Conservation (phyloP, 2,797 vertebrate genomes). For the Peromyscus aztecus region DNA sequence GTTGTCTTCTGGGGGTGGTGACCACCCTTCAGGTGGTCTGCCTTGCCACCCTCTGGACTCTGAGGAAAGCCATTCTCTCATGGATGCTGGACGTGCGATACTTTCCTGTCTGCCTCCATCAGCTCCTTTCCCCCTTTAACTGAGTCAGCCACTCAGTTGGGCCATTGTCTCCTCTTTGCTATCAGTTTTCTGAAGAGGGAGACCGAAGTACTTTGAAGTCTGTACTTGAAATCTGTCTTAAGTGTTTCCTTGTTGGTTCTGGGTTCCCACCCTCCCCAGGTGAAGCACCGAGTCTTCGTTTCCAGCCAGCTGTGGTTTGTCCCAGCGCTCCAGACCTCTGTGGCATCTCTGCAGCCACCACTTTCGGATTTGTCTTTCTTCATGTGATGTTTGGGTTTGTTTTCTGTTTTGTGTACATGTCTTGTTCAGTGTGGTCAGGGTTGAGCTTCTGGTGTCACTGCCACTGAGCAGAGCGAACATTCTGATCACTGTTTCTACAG, state of each 20-base stretch:
- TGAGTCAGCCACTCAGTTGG: not conserved
- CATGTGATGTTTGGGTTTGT: constrained; percentile 84
- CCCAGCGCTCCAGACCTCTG: constrained; percentile 71
- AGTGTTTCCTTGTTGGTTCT: not conserved
- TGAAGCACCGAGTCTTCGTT: constrained; percentile 73
- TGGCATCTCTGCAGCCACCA: constrained; percentile 78
- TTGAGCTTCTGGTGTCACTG: constrained; percentile 96
- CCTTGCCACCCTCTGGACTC: not conserved
- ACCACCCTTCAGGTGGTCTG: not conserved
- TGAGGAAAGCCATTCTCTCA: not conserved
- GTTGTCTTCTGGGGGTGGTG: not conserved
- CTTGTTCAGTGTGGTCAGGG: constrained; percentile 98
- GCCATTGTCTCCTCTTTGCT: not conserved
- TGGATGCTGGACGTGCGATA: fast-evolving
- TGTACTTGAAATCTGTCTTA: constrained; percentile 66
- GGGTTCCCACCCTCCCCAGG: constrained; percentile 31
- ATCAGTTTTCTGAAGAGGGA: constrained; percentile 66
- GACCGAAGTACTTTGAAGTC: constrained; percentile 47
- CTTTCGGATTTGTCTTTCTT: constrained; percentile 77
- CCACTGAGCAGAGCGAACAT: constrained; percentile 94
- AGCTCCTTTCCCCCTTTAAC: not conserved
- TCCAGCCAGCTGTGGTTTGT: constrained; percentile 73
- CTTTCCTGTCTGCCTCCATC: not conserved
- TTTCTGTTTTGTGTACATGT: constrained; percentile 93
- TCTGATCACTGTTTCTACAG: constrained; percentile 99